Base-by-base conservation (phyloP, 1,140 invertebrate genomes). In the Drosophila parvula region DNA sequence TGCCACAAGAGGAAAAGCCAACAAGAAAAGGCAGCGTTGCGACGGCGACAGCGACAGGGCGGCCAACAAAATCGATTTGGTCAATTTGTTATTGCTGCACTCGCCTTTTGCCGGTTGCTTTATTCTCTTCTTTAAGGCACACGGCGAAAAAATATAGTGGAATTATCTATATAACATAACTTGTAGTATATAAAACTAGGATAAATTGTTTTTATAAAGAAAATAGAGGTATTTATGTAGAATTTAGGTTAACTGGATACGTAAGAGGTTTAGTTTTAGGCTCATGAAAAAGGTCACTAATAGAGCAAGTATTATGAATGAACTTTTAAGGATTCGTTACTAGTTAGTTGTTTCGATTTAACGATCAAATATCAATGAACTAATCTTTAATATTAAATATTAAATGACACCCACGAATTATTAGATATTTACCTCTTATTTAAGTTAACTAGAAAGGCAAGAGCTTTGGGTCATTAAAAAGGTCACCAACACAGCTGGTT, bases 11-110 rank as follows among this genome's bases (percentile, higher is more conserved):
- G 55, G 73, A 85, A 78, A 78, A 64, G 44, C 61, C 34, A 79
- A 73, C 74, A 67, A 70, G 59, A 75, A 61, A 48, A 69, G 53
- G 38, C 44, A 16, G 62, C 53, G 64, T 41, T 43, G 44, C 38
- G 44, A 63, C 56, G 18, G 56, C 60, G 51, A 79, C 56, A 78
- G 76, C 68, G 64, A 50, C 68, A 45, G 38, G 14, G 60, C 61
- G 38, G 65, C 75, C 69, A 86, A 88, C 78, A 85, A 85, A 90
- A 90, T 90, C 85, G 85, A 90, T 90, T 88, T 90, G 79, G 75
- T 85, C 85, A 90, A 90, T 90, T 90, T 90, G 85, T 85, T 90
- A 90, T 90, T 90, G 85, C 84, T 90, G 85, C 76, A 79, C 59
- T 69, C 41, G 59, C 43, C 76, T 61, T 68, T 53, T 65, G 51